Evolutionary conservation across 35 echinoderm and acorn worm genomes (phyloP).

Genomic region (Amphiura filiformis): DNA sequence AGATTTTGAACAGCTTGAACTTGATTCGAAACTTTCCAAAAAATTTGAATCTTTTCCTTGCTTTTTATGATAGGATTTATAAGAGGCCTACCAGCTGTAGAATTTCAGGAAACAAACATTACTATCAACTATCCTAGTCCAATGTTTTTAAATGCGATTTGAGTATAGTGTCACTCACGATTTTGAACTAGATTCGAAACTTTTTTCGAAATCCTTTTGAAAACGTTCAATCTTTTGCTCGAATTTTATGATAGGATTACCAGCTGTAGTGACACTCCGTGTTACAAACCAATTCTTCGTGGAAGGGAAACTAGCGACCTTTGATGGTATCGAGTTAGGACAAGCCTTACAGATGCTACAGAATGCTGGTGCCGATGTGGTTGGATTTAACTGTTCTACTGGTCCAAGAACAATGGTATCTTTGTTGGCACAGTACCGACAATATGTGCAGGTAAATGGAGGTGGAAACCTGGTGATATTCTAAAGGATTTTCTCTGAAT

Average conservation of each 20-base stretch:
- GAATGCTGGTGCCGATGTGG: slow-evolving; percentile 36
- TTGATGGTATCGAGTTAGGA: slow-evolving; percentile 27
- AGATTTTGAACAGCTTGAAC: no score
- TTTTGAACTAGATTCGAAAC: no score
- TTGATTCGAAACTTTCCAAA: no score
- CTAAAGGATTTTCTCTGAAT: background rate
- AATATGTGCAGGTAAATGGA: background rate
- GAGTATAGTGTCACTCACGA: no score
- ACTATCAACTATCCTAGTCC: no score
- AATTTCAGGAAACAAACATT: no score
- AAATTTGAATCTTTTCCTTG: no score
- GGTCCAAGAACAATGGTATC: slow-evolving; percentile 31
- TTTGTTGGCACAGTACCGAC: background rate
- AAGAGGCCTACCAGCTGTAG: no score
- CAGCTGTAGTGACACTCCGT: slow-evolving; percentile 33
- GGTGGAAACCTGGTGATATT: background rate
- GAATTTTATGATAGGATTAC: slow-evolving; percentile 32
- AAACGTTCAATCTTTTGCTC: no score
- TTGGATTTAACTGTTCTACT: slow-evolving; percentile 35
- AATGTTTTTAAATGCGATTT: no score
- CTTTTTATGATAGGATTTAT: no score
- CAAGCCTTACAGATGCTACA: slow-evolving; percentile 26
- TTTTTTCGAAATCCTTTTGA: no score
- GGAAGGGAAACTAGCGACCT: slow-evolving; percentile 11
- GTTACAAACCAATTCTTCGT: background rate